Evolutionary conservation across 2,888 invertebrate genomes (phyloP), one percentile per base, ranked within the genome.

Genomic region (Julus scandinavius): DNA sequence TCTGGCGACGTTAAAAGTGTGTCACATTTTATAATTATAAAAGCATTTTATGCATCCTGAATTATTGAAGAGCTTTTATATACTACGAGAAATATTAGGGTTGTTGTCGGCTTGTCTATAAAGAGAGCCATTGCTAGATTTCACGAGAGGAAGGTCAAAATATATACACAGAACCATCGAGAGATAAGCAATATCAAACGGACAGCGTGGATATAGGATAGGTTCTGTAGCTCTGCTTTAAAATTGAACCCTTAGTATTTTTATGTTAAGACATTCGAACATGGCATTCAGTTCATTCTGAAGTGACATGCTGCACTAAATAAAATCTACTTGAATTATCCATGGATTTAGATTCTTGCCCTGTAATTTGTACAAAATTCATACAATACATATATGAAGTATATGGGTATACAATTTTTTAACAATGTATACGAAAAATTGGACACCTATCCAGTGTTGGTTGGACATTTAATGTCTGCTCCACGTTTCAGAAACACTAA

Each of bases 1-100:
- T 20, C 20, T 63, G 63, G 20, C n/a, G 63, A 63, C 63, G 72
- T 29, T 13, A n/a, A 29, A 29, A 38, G 72, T 72, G 29, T 72
- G 72, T 72, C 72, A 72, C 38, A 72, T 72, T 72, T 72, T 72
- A 13, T 72, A 72, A 72, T 72, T 72, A 72, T 29, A 72, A 72
- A 72, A 72, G 29, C 72, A 72, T 72, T 72, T 72, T 72, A 29
- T 72, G 72, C 29, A 7, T 29, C 72, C 29, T 72, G 72, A 72
- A 72, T 72, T 72, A 72, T 72, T 72, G 72, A 29, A 13, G 72
- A 29, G 72, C 72, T 72, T 72, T 63, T 17, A 7, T 29, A 29
- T 63, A 29, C n/a, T 72, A 29, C 29, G 72, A 72, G 72, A 63
- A 72, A n/a, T 72, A 54, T 3, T 11, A 17, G 15, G 17, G 15